Evolutionary conservation across 2,113 vertebrate species (phyloP), one percentile per base, ranked within the genome.

Genomic region (Nothobranchius kuhntae): DNA sequence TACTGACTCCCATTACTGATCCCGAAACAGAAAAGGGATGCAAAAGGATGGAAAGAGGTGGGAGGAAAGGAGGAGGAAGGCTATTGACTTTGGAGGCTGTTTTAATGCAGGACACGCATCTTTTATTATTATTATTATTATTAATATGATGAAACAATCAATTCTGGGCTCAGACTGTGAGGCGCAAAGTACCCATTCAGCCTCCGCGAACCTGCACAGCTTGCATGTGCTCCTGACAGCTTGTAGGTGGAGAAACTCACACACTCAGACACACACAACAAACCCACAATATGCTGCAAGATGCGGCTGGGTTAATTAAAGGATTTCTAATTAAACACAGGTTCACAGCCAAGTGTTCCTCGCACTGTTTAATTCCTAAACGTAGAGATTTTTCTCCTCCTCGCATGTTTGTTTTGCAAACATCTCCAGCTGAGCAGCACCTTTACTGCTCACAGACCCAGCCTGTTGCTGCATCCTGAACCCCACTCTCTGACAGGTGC

Each of bases 161-260:
- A 68, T 75, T 84, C 78, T 72, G 48, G 45, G 51, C 30, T 75
- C 62, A 67, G 36, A 66, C 62, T 60, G 76, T 66, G 58, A 79
- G 61, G 69, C 53, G 56, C 68, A 68, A 62, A 58, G 63, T 14
- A 63, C 71, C 65, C 68, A 77, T 40, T 40, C 38, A 60, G 35
- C 60, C 65, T 60, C 66, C 54, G 50, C 62, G 69, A 80, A 71
- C 46, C 51, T 47, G 69, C 92, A 92, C 95, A 95, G 93, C 93
- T 95, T 95, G 92, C 95, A 95, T 93, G 91, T 92, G 94, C 89
- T 86, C 93, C 89, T 95, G 95, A 96, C 95, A 96, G 93, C 87
- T 92, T 93, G 62, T 42, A 40, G 40, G 53, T 44, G 61, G 46
- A 46, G 17, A 53, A 53, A 77, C 52, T 58, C 36, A 14, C 45